Evolutionary conservation across 2,113 vertebrate species (phyloP).

Genomic region (Martes martes): DNA sequence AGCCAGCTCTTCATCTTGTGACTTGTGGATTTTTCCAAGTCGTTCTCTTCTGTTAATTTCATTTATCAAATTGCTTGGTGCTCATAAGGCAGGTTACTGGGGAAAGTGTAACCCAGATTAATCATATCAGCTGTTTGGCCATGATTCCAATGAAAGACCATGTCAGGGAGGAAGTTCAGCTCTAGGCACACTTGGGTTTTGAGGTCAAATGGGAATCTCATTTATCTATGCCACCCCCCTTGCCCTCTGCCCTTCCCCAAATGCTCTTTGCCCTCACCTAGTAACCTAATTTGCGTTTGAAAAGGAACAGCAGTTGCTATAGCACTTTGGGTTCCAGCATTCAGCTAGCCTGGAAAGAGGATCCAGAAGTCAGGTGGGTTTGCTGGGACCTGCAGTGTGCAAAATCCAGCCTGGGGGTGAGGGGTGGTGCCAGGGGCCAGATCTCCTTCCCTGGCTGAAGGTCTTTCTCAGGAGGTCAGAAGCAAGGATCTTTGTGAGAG

Average conservation of each 20-base stretch:
- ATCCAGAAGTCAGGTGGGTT: background rate
- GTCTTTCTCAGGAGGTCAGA: constrained; percentile 32
- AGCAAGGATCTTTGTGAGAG: background rate
- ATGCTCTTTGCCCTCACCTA: constrained; percentile 41
- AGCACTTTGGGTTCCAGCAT: background rate
- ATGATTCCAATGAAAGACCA: background rate
- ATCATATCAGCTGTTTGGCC: constrained; percentile 50
- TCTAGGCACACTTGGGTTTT: constrained; percentile 46
- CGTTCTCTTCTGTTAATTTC: constrained; percentile 51
- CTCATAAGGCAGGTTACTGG: constrained; percentile 25
- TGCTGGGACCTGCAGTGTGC: background rate
- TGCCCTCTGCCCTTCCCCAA: constrained; percentile 53
- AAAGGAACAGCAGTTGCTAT: constrained; percentile 36
- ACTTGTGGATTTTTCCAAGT: constrained; percentile 58
- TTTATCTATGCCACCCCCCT: constrained; percentile 62
- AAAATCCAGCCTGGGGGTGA: background rate
- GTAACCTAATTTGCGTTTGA: constrained; percentile 61
- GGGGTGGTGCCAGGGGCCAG: background rate
- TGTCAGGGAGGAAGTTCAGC: constrained; percentile 53
- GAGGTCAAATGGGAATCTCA: constrained; percentile 62
- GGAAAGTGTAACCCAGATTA: constrained; percentile 35
- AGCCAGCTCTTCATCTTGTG: constrained; percentile 19
- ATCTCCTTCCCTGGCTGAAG: background rate
- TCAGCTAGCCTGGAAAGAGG: background rate
- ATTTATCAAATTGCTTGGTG: constrained; percentile 59